These are phyloP conservation scores for Poeciliopsis turneri DNA, from an alignment of 2,797 vertebrate species.

Conservation along the genomic window DNA sequence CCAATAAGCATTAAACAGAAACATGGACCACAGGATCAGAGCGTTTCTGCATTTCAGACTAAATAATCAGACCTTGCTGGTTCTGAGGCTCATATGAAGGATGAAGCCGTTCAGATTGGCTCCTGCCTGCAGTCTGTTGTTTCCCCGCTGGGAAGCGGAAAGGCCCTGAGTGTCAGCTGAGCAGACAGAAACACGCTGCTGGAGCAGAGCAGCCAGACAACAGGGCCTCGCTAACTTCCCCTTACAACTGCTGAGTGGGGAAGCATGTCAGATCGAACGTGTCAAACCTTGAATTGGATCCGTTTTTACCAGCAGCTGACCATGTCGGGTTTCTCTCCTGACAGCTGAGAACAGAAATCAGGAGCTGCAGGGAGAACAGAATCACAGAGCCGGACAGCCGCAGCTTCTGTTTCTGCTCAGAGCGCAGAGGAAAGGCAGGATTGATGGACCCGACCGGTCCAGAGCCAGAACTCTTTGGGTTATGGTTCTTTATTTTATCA, in stretches of 20 bases:
- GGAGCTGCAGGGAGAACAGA: neutral
- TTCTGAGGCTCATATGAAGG: neutral
- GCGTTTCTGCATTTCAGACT: neutral
- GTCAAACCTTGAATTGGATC: conserved; percentile 27
- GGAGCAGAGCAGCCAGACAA: conserved; percentile 13
- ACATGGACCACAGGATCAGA: neutral
- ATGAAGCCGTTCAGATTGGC: neutral
- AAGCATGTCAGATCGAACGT: conserved; percentile 27
- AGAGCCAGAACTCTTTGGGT: neutral
- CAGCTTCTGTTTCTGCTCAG: conserved; percentile 5
- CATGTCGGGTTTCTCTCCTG: conserved; percentile 10
- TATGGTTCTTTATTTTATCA: conserved; percentile 3
- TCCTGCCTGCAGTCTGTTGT: neutral
- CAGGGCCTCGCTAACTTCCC: conserved; percentile 9
- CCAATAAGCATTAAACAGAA: neutral
- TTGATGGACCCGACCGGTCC: conserved; percentile 2
- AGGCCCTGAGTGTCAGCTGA: conserved; percentile 7
- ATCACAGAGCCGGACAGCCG: conserved; percentile 7
- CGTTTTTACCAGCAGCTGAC: conserved; percentile 29
- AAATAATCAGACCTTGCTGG: neutral
- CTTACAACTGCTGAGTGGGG: conserved; percentile 21
- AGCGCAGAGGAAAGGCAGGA: conserved; percentile 6
- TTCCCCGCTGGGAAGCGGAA: neutral
- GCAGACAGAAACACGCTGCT: conserved; percentile 9
- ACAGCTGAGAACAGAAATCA: conserved; percentile 24